Conservation (phyloP, 1,140 invertebrate species). For the Solenopsis invicta region DNA sequence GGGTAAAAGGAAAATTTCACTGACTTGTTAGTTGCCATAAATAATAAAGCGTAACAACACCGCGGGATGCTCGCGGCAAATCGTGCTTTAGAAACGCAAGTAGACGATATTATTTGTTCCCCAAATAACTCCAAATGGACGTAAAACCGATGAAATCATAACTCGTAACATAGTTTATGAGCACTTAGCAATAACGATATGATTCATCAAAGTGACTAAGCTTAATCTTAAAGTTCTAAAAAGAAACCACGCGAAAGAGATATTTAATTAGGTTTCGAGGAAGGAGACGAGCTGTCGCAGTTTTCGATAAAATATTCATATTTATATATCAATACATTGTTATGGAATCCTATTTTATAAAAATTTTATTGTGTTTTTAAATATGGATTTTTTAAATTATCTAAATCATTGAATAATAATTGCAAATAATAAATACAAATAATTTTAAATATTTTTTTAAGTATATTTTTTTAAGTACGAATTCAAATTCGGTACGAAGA, state of each 20-base stretch:
- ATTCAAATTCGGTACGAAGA: not conserved
- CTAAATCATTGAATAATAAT: not conserved
- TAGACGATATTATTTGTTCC: not conserved
- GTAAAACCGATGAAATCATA: not conserved
- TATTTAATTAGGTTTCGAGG: not conserved
- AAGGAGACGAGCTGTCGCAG: not conserved
- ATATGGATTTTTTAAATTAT: not conserved
- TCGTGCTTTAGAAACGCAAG: not conserved
- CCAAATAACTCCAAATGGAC: not conserved
- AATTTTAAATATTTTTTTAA: not conserved
- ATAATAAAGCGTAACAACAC: not conserved
- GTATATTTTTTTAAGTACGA: slow-evolving; percentile 1
- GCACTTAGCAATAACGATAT: not conserved
- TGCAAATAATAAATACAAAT: not conserved
- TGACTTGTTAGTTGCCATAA: not conserved
- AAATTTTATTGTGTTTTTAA: not conserved
- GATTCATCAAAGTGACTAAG: not conserved
- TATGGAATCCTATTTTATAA: not conserved
- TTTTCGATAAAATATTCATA: not conserved
- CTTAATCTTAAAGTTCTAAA: not conserved
- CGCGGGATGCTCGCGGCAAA: not conserved
- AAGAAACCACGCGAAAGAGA: not conserved
- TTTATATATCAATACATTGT: not conserved
- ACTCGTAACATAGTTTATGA: not conserved
- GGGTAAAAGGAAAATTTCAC: not conserved